Evolutionary conservation across 2,113 vertebrate species (phyloP), one percentile per base, ranked within the genome.

Genomic region (Verasper variegatus): DNA sequence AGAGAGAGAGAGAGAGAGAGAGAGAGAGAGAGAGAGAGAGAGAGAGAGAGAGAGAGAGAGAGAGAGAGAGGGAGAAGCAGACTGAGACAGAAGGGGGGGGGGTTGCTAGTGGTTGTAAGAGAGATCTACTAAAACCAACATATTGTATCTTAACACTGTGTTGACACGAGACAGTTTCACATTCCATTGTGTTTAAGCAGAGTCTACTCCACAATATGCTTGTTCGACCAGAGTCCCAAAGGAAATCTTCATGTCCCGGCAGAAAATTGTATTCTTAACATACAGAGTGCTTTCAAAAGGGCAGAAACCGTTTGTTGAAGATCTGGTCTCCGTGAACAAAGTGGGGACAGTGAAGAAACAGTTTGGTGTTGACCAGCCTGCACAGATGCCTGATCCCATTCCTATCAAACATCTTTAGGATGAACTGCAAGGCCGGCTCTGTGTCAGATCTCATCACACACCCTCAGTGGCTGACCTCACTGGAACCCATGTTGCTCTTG

Each of bases 181-280:
- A 81, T 45, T 62, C 63, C 35, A 52, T 56, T 4, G 45, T 71
- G 26, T 62, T 31, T 63, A 51, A 60, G 37, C 1, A 14, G 59
- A n/a, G 26, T 27, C 27, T 8, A 66, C 9, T 26, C 56, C 47
- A 47, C 24, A 20, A 66, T 57, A 42, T 24, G 27, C 26, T 4
- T 3, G n/a, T 82, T 68, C 40, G 52, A 71, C 24, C 26, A 47
- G 1, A 40, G 37, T 42, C 40, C 40, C 40, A 11, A 3, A 42
- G 40, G 40, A 42, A 42, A 42, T 42, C 3, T 42, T 42, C 40
- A 13, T 42, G 40, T 42, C 12, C 40, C 10, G 12, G 12, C 40
- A 13, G 12, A 42, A 13, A 42, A 42, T 42, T 2, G 11, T 11
- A 13, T 42, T 42, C 40, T 13, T 12, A 3, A 42, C 10, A 42